Evolutionary conservation across 2,797 vertebrate species (phyloP), one percentile per base, ranked within the genome.

Genomic region (Falco novaeseelandiae): DNA sequence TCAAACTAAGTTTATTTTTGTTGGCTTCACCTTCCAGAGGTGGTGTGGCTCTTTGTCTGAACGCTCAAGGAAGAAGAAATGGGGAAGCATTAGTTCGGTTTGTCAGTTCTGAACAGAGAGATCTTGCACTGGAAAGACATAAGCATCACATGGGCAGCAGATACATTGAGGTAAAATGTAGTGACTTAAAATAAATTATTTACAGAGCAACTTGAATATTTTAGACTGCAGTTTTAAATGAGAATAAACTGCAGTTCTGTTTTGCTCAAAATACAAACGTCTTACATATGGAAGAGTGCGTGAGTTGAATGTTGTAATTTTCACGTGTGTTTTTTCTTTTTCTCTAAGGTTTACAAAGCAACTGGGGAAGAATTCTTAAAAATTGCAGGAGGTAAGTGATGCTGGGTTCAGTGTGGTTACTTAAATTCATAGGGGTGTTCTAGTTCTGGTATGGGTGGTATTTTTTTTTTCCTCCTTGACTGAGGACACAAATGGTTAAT

Each of bases 361-460:
- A 99, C 99, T n/a, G 99, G 99, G 91, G 99, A 99, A 95, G 99
- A 99, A 96, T 99, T 99, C 96, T 98, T 99, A 82, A 99, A 99
- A 98, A 99, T 99, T 29, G 99, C 99, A 95, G 99, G 99, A 98
- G 99, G 99, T 99, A 93, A 99, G 99, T 98, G 49, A 40, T 91
- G 21, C 58, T 90, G 73, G 44, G 12, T 54, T 78, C 54, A 66
- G 8, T 36, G 46, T 62, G 14, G 63, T 91, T 78, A 51, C 26
- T 63, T 14, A 44, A 44, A 34, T 82, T 87, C 26, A 16, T 46
- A 54, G 20, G 38, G 80, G 23, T 62, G 51, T 65, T 76, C 36
- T 42, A 46, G 46, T n/a, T 78, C 19, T 58, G 30, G 14, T 42
- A 12, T 40, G 40, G 14, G 13, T 42, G 13, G 38, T 12, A 12